Base-by-base conservation (phyloP, 2,888 invertebrate genomes). In the Mimas tiliae region DNA sequence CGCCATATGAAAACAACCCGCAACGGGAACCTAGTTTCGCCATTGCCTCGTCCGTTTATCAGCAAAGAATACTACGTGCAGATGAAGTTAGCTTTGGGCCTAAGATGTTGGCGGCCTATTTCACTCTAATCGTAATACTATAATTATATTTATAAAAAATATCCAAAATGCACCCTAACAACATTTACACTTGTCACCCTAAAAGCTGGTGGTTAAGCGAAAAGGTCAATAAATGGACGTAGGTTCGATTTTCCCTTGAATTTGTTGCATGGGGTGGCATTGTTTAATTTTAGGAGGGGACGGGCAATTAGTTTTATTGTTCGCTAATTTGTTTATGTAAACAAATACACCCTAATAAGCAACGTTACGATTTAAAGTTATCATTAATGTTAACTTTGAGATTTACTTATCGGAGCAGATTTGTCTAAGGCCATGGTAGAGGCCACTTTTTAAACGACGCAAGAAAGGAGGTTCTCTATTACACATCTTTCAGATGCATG, bases 301-400 rank as follows among this genome's bases (percentile, higher is more conserved):
- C 58, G 6, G 58, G 67, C 63, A 67, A 72, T 74, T 64, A 64
- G 33, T 47, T 52, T 70, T 72, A 74, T 74, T 72, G 76, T 76
- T 65, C 45, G 66, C 67, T 76, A 74, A 76, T 76, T 77, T 77
- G 75, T 77, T 75, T 77, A 71, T 75, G 76, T 58, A 58, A 58
- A 58, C 58, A 58, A 58, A 58, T 58, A 58, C 9, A 58, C 58
- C 42, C 58, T 58, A 58, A 58, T 58, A 42, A 42, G 58, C 19
- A 58, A 58, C 58, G 58, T 42, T 58, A 38, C 38, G 19, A 58
- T 58, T 58, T 58, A 19, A 53, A 58, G 12, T 58, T 4, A 19
- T 11, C 38, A 42, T 58, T 58, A 58, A 55, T 58, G 11, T 19
- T 42, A 19, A 58, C 50, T 48, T 63, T n/a, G 16, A 27, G 45